Evolutionary conservation across 2,113 vertebrate species (phyloP).

Genomic region (Irena cyanogastra): DNA sequence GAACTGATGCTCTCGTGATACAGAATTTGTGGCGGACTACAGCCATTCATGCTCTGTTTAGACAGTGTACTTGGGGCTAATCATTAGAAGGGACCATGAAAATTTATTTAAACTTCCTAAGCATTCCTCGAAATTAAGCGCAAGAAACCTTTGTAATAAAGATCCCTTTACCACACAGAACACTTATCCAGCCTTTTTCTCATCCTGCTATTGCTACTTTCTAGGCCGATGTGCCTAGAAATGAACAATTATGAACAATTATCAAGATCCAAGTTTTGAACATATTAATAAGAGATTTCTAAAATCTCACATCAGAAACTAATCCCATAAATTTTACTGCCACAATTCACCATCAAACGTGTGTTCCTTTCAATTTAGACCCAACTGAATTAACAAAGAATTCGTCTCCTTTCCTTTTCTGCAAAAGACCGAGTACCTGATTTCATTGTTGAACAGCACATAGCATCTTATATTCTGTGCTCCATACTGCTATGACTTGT

Average conservation of each 20-base stretch:
- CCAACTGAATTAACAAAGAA: neutral
- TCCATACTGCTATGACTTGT: neutral
- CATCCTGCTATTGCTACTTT: neutral
- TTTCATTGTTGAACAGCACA: neutral
- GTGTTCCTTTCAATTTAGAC: neutral
- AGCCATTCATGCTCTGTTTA: neutral
- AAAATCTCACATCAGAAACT: neutral
- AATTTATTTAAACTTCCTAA: neutral
- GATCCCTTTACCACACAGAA: neutral
- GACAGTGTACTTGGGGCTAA: rapidly evolving
- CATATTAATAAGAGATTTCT: neutral
- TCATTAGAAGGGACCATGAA: neutral
- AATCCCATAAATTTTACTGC: neutral
- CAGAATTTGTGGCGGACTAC: rapidly evolving
- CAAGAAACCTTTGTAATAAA: neutral
- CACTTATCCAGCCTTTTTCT: neutral
- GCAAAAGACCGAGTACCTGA: neutral
- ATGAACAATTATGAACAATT: neutral
- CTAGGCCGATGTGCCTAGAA: rapidly evolving
- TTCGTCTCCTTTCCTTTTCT: neutral
- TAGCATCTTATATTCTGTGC: neutral
- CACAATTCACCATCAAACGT: neutral
- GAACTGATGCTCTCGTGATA: neutral
- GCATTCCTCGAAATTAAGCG: rapidly evolving
- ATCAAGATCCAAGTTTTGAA: neutral